A percentile compares a stretch with the other conserved stretches of the same genome.
Conservation (phyloP, 2,888 invertebrate species). For the Achlya flavicornis region DNA sequence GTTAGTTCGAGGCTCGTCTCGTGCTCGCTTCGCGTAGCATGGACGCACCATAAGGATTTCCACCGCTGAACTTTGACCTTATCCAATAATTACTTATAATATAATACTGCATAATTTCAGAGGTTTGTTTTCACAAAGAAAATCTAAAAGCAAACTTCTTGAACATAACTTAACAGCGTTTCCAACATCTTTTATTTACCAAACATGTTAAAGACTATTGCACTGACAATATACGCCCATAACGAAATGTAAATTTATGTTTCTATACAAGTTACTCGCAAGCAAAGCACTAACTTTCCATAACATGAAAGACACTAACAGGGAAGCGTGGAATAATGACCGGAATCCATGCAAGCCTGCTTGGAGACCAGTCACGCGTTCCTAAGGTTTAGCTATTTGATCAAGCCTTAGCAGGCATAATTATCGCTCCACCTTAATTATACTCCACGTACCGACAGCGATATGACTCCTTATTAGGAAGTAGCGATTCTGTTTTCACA, state of each 20-base stretch:
- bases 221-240: constrained; percentile 42
- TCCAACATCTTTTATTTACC: constrained; percentile 40
- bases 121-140: background rate
- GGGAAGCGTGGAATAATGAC: constrained; percentile 42
- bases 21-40: no score
- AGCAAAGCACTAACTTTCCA: constrained; percentile 38
- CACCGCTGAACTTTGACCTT: no score
- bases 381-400: constrained; percentile 17
- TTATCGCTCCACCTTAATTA: constrained; percentile 25
- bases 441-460: constrained; percentile 32
- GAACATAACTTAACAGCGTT: constrained; percentile 16
- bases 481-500: constrained; percentile 31
- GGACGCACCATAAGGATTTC: no score
- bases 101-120: background rate
- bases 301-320: constrained; percentile 39
- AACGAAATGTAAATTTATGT: constrained; percentile 50
- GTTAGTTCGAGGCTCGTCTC: no score
- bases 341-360: constrained; percentile 32
- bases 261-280: constrained; percentile 33
- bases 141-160: background rate
- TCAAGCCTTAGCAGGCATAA: constrained; percentile 14
- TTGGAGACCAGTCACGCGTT: constrained; percentile 35
- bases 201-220: constrained; percentile 38
- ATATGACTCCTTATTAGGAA: constrained; percentile 24
- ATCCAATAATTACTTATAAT: no score